Percentiles rank a stretch among this genome's conserved stretches.
Conservation (phyloP, 2,888 invertebrate genomes). For the Mythimna lalbum region DNA sequence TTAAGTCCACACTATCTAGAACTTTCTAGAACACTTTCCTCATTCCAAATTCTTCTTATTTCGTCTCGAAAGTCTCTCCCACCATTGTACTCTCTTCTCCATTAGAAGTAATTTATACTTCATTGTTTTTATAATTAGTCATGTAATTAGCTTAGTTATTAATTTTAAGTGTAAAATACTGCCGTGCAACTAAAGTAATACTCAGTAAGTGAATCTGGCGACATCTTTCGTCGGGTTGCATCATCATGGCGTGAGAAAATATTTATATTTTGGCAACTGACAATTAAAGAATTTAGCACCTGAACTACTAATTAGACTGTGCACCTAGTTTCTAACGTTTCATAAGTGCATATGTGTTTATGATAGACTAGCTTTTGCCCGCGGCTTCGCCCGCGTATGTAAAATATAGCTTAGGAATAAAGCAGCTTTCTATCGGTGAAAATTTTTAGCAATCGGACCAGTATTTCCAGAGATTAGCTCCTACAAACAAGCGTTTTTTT, state of each 20-base stretch:
- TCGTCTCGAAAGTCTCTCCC: conserved; percentile 65
- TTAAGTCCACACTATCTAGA: conserved; percentile 67
- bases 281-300: not conserved
- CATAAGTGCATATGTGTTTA: not conserved
- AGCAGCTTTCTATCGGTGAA: too few relatives aligned
- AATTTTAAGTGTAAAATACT: conserved; percentile 68
- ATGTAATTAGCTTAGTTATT: conserved; percentile 69
- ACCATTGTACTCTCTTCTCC: conserved; percentile 64
- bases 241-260: conserved; percentile 13
- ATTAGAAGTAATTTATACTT: conserved; percentile 69
- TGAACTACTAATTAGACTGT: not conserved
- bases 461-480: too few relatives aligned
- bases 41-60: conserved; percentile 58
- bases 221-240: conserved; percentile 28
- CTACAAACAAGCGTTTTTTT: too few relatives aligned
- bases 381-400: too few relatives aligned
- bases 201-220: conserved; percentile 59
- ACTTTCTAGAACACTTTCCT: conserved; percentile 52
- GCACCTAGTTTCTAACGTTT: not conserved
- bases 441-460: too few relatives aligned
- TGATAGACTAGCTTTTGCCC: too few relatives aligned
- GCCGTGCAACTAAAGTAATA: conserved; percentile 62
- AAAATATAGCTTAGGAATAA: too few relatives aligned
- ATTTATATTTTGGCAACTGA: not conserved
- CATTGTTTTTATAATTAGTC: conserved; percentile 71